A percentile compares a stretch with the other conserved stretches of the same genome.
phyloP scores from a whole-genome alignment of 2,888 invertebrate genomes.

The Troides helena region DNA sequence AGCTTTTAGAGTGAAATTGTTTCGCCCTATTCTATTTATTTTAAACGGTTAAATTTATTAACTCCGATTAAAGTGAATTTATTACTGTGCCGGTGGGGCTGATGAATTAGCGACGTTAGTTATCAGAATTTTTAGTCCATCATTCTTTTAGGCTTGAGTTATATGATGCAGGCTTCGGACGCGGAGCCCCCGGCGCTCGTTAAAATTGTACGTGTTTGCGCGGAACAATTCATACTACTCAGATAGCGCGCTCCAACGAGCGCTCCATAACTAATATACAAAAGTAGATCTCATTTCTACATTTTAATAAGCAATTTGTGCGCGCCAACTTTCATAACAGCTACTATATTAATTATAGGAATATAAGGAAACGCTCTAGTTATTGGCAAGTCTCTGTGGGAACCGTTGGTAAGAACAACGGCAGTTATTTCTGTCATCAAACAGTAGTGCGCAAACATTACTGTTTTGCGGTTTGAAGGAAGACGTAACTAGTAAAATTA shows the following conservation, averaged over 20 bases:
- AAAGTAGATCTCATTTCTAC: constrained; percentile 23
- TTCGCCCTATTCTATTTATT: constrained; percentile 20
- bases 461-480: no score
- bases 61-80: constrained; percentile 21
- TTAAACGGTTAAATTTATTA: constrained; percentile 23
- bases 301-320: constrained; percentile 8
- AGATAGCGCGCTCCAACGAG: constrained; percentile 22
- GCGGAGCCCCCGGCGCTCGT: constrained; percentile 27
- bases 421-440: no score
- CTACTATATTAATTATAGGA: not conserved
- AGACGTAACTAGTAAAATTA: no score
- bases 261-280: constrained; percentile 25
- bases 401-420: no score
- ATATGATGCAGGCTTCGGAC: constrained; percentile 26
- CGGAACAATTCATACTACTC: constrained; percentile 29
- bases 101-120: constrained; percentile 28
- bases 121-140: constrained; percentile 30
- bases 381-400: no score
- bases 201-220: constrained; percentile 31
- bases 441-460: no score
- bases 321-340: not conserved
- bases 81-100: constrained; percentile 11
- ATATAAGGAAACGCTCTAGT: no score
- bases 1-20: constrained; percentile 17
- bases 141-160: constrained; percentile 30